A percentile compares a stretch with the other conserved stretches of the same genome.
These are phyloP conservation scores for Sinotaia quadrata DNA, from an alignment of 2,888 invertebrate species.

Conservation along the genomic window DNA sequence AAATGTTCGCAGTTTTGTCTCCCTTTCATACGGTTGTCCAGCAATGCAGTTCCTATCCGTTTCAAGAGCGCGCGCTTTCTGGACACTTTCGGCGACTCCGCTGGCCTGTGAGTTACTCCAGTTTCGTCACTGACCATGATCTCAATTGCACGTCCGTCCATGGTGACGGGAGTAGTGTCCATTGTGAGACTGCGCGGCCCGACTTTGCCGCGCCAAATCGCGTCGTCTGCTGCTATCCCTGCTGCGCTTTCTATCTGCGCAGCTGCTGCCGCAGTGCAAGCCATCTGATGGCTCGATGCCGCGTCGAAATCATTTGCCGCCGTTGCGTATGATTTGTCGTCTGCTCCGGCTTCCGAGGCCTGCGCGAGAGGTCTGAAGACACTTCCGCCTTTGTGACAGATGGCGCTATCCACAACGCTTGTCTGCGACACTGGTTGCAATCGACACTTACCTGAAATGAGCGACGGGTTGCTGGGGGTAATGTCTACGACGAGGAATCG, in stretches of 20 bases:
- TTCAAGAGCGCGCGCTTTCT: slow-evolving; percentile 47
- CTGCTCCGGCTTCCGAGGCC: not conserved
- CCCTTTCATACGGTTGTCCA: slow-evolving; percentile 62
- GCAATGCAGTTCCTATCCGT: slow-evolving; percentile 45
- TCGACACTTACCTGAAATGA: not conserved
- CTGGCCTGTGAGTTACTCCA: slow-evolving; percentile 38
- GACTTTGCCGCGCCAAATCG: not conserved
- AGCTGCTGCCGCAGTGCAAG: slow-evolving; percentile 6
- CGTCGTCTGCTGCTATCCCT: slow-evolving; percentile 10
- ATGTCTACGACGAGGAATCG: slow-evolving; percentile 49
- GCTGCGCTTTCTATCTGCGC: slow-evolving; percentile 1
- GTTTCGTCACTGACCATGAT: slow-evolving; percentile 53
- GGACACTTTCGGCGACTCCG: slow-evolving; percentile 14
- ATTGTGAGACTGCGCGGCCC: slow-evolving; percentile 37
- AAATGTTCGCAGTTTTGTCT: slow-evolving; percentile 48
- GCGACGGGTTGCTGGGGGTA: slow-evolving; percentile 14
- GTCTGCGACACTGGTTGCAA: not conserved
- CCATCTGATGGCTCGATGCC: slow-evolving; percentile 10
- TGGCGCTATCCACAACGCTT: not conserved
- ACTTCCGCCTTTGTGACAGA: not conserved
- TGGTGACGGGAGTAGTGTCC: slow-evolving; percentile 44
- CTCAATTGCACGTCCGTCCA: slow-evolving; percentile 57
- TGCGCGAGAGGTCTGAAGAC: slow-evolving; percentile 1
- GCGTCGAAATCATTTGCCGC: not conserved
- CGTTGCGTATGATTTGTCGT: slow-evolving; percentile 17